Percentiles rank a stretch among this genome's conserved stretches.
phyloP scores from a whole-genome alignment of 2,797 vertebrate species.

The Onychomys arenicola region DNA sequence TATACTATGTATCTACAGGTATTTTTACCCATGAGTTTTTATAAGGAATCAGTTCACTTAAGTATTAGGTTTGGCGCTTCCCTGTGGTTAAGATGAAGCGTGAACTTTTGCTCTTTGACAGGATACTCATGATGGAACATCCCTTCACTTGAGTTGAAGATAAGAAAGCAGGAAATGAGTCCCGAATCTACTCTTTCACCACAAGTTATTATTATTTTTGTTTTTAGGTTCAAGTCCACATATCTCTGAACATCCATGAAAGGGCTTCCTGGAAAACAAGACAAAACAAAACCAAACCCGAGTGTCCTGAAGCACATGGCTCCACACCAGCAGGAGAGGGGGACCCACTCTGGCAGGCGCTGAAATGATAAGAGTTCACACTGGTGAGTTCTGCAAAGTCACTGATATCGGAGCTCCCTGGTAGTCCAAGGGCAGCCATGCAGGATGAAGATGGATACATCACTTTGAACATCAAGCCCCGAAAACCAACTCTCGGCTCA shows the following conservation, averaged over 20 bases:
- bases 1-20: neutral
- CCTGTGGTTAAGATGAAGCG: constrained; percentile 11
- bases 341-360: neutral
- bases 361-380: neutral
- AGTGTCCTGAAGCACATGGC: neutral
- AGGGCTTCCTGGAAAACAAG: constrained; percentile 73
- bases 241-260: constrained; percentile 66
- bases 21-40: neutral
- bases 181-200: constrained; percentile 61
- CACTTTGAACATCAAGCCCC: constrained; percentile 77
- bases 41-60: constrained; percentile 15
- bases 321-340: neutral
- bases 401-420: neutral
- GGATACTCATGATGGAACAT: constrained; percentile 18
- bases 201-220: constrained; percentile 76
- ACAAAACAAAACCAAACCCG: neutral
- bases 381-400: neutral
- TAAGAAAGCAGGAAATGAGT: constrained; percentile 76
- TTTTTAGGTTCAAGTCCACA: constrained; percentile 57
- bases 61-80: neutral
- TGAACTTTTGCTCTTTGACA: constrained; percentile 66
- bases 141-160: constrained; percentile 48
- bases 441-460: constrained; percentile 86
- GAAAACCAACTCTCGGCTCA: constrained; percentile 46
- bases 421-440: constrained; percentile 71